Base-by-base conservation (phyloP, 2,888 invertebrate genomes). In the Merodon equestris region DNA sequence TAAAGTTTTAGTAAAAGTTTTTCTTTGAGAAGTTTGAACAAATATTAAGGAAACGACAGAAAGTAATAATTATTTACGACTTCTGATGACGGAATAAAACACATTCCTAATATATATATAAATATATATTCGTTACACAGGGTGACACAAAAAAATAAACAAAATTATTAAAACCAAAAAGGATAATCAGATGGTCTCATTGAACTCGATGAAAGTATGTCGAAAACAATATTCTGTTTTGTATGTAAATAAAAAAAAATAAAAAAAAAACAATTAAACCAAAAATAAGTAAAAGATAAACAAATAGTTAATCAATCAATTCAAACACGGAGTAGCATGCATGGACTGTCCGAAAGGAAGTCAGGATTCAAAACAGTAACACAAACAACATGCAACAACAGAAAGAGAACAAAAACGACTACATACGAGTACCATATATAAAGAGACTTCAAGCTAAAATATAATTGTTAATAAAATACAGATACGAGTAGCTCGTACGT, bases 71-170 rank as follows among this genome's bases (percentile, higher is more conserved):
- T 64, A 67, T 73, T 70, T 79, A 74, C 79, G 79, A 70, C 68
- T 73, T 73, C 64, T 68, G 64, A 79, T 71, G 71, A 50, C 40
- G 60, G 50, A 77, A 77, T 61, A 58, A 63, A 76, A 76, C 67
- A 76, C 81, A 81, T 72, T 76, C 76, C 67, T 72, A 63, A 81
- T 64, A 63, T 27, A 27, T 27, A 27, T 64, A 63, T 76, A 81
- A 68, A 63, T 27, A 27, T 27, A 27, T 64, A 63, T 76, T 76
- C 51, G 72, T 68, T 81, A 76, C 72, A 79, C 68, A 79, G 67
- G 70, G 54, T 79, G 74, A 74, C 60, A 77, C 64, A 73, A 63
- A 57, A n/a, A 68, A 57, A 68, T 15, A 40, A 40, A 40, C 40
- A 72, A 79, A 73, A 54, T 4, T 7, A 63, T 42, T 54, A 42